These are phyloP conservation scores for Kryptolebias marmoratus DNA, from an alignment of 2,113 vertebrate genomes.

Conservation along the genomic window DNA sequence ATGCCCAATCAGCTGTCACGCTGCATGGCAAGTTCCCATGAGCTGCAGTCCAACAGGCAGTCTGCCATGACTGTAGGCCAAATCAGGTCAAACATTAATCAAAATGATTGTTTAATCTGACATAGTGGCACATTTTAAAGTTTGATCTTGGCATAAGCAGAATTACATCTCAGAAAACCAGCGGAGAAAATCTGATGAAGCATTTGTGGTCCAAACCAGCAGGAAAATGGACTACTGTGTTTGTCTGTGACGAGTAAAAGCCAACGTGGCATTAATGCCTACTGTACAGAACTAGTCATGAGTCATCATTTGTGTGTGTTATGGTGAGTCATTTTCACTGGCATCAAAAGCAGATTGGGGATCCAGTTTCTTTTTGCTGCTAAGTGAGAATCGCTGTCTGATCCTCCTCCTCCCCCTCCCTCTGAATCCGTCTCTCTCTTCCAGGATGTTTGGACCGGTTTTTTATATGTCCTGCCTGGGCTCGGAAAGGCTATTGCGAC, in stretches of 20 bases:
- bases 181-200: not conserved
- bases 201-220: conserved; percentile 10
- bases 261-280: conserved; percentile 60
- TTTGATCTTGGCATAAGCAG: conserved; percentile 13
- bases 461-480: conserved; percentile 89
- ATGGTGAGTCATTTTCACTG: conserved; percentile 55
- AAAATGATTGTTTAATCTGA: conserved; percentile 6
- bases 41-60: not conserved
- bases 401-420: conserved; percentile 18
- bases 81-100: not conserved
- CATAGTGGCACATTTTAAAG: not conserved
- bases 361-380: conserved; percentile 45
- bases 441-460: conserved; percentile 93
- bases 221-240: conserved; percentile 21
- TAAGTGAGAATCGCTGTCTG: conserved; percentile 41
- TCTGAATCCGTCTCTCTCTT: conserved; percentile 33
- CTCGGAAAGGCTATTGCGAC: conserved; percentile 88
- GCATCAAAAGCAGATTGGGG: conserved; percentile 18
- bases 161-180: conserved; percentile 9
- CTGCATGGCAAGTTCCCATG: not conserved
- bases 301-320: conserved; percentile 55
- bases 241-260: conserved; percentile 36
- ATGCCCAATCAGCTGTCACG: not conserved
- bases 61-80: not conserved
- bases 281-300: conserved; percentile 45